Evolutionary conservation across 2,888 invertebrate species (phyloP).

Genomic region (Diarsia brunnea): DNA sequence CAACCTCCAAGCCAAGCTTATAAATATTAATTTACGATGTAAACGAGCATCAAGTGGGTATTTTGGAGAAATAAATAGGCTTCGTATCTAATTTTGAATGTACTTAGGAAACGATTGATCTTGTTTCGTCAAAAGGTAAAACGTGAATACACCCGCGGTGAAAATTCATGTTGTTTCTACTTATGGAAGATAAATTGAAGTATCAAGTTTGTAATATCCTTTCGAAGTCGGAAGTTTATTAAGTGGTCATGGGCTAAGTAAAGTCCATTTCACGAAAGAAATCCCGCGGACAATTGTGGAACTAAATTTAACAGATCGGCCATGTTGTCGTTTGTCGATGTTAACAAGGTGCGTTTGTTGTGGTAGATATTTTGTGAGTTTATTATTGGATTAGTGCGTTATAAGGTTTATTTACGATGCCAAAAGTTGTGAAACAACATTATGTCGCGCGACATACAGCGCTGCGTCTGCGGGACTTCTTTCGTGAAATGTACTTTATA

Average conservation of each 20-base stretch:
- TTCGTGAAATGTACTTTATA: too few species aligned
- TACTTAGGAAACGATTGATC: constrained; percentile 7
- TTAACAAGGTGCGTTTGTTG: too few species aligned
- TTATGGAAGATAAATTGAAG: background rate
- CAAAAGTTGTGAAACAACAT: too few species aligned
- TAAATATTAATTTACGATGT: constrained; percentile 51
- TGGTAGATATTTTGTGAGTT: too few species aligned
- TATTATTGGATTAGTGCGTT: too few species aligned
- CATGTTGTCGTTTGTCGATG: too few species aligned
- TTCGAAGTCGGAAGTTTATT: constrained; percentile 18
- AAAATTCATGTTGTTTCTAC: background rate
- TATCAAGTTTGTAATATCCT: constrained; percentile 20
- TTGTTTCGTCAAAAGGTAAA: background rate
- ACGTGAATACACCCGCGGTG: background rate
- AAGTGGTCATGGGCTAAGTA: background rate
- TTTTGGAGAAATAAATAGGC: constrained; percentile 25
- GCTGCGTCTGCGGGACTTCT: too few species aligned
- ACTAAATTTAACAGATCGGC: too few species aligned
- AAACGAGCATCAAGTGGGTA: constrained; percentile 30
- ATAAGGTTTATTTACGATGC: too few species aligned
- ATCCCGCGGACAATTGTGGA: too few species aligned
- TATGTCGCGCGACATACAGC: too few species aligned
- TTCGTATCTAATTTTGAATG: constrained; percentile 21
- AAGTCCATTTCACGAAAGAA: too few species aligned
- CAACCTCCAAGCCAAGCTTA: constrained; percentile 31